These are phyloP conservation scores for Drosophila nebulosa DNA, from an alignment of 1,140 invertebrate genomes.

Conservation along the genomic window DNA sequence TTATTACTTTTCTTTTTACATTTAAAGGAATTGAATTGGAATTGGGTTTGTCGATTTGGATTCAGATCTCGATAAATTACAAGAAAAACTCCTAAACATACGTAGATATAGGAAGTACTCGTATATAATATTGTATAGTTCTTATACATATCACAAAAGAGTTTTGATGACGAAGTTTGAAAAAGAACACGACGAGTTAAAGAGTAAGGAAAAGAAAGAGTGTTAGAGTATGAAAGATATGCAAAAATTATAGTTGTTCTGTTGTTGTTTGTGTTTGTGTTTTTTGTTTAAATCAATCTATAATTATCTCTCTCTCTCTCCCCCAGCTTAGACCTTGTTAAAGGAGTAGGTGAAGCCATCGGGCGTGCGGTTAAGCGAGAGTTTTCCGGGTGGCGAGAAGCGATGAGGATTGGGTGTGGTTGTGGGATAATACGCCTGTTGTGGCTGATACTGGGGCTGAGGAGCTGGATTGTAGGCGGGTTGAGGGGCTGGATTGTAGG, in stretches of 20 bases:
- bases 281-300: constrained; percentile 50
- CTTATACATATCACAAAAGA: constrained; percentile 74
- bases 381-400: constrained; percentile 91
- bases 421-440: constrained; percentile 80
- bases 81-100: constrained; percentile 44
- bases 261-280: neutral
- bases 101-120: constrained; percentile 57
- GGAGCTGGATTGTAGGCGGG: constrained; percentile 80
- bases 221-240: constrained; percentile 6
- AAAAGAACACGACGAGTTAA: neutral
- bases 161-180: constrained; percentile 57
- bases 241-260: constrained; percentile 14
- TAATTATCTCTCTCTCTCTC: constrained; percentile 41
- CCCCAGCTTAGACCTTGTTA: constrained; percentile 83
- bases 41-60: neutral
- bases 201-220: neutral
- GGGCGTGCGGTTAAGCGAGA: constrained; percentile 90
- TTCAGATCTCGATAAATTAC: neutral
- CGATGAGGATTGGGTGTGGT: constrained; percentile 87
- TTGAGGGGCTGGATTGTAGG: constrained; percentile 76
- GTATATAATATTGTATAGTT: constrained; percentile 30
- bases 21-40: constrained; percentile 24
- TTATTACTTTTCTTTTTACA: constrained; percentile 60
- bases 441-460: constrained; percentile 75
- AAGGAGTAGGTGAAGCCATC: constrained; percentile 92